These are phyloP conservation scores for Lamproptera curius DNA, from an alignment of 2,888 invertebrate species.

Conservation along the genomic window DNA sequence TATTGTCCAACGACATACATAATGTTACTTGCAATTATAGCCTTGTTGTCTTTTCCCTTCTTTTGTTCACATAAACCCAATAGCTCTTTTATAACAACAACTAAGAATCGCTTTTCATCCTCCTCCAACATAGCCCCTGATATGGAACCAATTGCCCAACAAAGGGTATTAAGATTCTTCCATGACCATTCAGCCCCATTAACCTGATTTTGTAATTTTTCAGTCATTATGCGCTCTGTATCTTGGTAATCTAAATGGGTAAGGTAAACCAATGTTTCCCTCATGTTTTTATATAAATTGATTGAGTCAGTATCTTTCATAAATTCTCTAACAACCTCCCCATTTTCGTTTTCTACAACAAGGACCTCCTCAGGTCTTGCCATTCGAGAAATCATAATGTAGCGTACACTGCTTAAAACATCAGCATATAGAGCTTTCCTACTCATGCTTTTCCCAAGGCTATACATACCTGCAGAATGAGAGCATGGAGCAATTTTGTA, in stretches of 20 bases:
- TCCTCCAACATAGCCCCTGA: slow-evolving; percentile 99
- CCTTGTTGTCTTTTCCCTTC: slow-evolving; percentile 99
- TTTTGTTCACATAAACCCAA: slow-evolving; percentile 99
- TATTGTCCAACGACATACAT: slow-evolving; percentile 99
- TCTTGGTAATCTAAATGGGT: slow-evolving; percentile 99
- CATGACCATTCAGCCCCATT: slow-evolving; percentile 99
- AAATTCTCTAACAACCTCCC: slow-evolving; percentile 99
- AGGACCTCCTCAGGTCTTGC: slow-evolving; percentile 99
- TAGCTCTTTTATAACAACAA: slow-evolving; percentile 98
- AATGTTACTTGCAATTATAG: slow-evolving; percentile 99
- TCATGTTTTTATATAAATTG: slow-evolving; percentile 99
- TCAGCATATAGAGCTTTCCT: slow-evolving; percentile 87
- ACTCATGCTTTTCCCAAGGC: slow-evolving; percentile 66
- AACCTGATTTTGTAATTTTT: slow-evolving; percentile 98
- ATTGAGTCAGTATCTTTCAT: slow-evolving; percentile 99
- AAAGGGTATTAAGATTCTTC: slow-evolving; percentile 99
- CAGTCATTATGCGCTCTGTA: slow-evolving; percentile 99
- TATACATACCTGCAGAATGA: slow-evolving; percentile 59
- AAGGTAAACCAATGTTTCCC: slow-evolving; percentile 97
- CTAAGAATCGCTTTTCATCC: slow-evolving; percentile 98
- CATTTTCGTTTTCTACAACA: slow-evolving; percentile 99
- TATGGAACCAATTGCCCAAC: slow-evolving; percentile 99
- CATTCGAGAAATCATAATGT: slow-evolving; percentile 99
- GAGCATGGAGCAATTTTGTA: slow-evolving; percentile 92
- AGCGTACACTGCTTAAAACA: slow-evolving; percentile 91